Conservation (phyloP, 2,113 vertebrate genomes). For the Synchiropus splendidus region DNA sequence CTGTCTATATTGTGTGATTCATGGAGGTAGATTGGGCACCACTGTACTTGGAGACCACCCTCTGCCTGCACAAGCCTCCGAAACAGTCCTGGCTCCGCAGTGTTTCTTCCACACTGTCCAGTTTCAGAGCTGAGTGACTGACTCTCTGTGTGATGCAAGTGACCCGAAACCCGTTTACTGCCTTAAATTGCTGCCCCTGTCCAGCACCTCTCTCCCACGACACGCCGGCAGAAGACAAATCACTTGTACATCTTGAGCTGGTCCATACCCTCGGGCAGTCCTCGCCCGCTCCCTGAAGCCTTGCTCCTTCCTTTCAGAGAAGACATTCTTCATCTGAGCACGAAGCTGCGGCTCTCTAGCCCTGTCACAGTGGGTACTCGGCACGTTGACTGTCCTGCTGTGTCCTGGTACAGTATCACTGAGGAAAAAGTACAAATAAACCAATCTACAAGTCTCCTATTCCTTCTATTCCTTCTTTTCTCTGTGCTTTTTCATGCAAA, state of each 20-base stretch:
- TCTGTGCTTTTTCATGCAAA: too few relatives aligned
- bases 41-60: constrained; percentile 3
- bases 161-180: constrained; percentile 60
- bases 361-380: too few relatives aligned
- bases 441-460: too few relatives aligned
- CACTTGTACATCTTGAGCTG: constrained; percentile 30
- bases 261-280: constrained; percentile 10
- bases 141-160: constrained; percentile 58
- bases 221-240: constrained; percentile 42
- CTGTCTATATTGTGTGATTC: too few relatives aligned
- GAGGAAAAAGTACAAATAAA: too few relatives aligned
- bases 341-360: constrained; percentile 10
- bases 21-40: background rate
- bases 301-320: constrained; percentile 41
- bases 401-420: too few relatives aligned
- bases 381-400: too few relatives aligned
- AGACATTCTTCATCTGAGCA: constrained; percentile 45
- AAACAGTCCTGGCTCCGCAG: too few relatives aligned
- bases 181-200: constrained; percentile 43
- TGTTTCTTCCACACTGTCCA: constrained; percentile 19
- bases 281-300: constrained; percentile 18
- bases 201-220: constrained; percentile 8
- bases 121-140: constrained; percentile 53
- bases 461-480: constrained; percentile 10
- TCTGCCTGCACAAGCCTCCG: background rate